Evolutionary conservation across 2,797 vertebrate genomes (phyloP), one percentile per base, ranked within the genome.

Genomic region (Calcarius lapponicus): DNA sequence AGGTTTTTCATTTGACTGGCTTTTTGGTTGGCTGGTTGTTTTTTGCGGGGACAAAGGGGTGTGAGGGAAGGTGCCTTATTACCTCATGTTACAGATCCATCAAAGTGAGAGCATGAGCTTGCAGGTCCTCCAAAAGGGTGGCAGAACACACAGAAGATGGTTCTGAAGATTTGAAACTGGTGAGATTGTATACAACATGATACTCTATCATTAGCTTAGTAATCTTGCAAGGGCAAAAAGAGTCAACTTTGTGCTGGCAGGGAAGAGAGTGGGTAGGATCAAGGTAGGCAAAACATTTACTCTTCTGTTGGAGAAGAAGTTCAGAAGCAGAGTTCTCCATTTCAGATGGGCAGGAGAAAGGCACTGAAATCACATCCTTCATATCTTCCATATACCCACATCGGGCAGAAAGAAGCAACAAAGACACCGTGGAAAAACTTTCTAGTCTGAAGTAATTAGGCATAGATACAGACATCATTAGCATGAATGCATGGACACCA

Each of bases 141-240:
- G 32, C 38, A 73, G n/a, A 88, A 78, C 0, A 0, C 1, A 0
- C 20, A 45, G 28, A 79, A 29, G 9, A 67, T 5, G 4, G 66
- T 80, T 70, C 38, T 38, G 20, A 71, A 75, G 31, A 75, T 21
- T 34, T 53, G 20, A 32, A 47, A n/a, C 9, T 73, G 8, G 24
- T 29, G 34, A 69, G 34, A 53, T 3, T 62, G 12, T 14, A 48
- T 13, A 36, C 3, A 34, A 42, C 8, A 11, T 0, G 1, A 21
- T 5, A 65, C 17, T 25, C 58, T n/a, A 42, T 42, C 17, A 47
- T 4, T 58, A 6, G 5, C 6, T 75, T 15, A n/a, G 13, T 62
- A 6, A 51, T 36, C n/a, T 32, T n/a, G 16, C 26, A 62, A 50
- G 10, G 20, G 10, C 1, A 58, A 66, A 65, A 61, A 62, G 6